These are phyloP conservation scores for Ascidia mentula DNA, from an alignment of 23 tunicate genomes.

Conservation along the genomic window DNA sequence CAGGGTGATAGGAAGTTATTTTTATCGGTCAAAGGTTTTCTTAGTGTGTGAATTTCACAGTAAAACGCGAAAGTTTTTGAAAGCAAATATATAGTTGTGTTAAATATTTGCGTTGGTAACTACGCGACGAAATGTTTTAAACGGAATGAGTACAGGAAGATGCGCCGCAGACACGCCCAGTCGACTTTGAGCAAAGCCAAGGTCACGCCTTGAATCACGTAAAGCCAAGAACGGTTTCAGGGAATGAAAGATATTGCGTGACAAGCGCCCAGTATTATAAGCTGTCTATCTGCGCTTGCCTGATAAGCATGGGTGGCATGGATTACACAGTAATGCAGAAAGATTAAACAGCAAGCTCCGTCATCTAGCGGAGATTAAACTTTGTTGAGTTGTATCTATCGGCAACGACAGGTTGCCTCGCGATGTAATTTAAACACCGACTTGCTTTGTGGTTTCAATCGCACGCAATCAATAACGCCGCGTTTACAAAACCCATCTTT, in stretches of 20 bases:
- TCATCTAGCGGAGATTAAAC: background rate
- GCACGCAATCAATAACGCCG: slow-evolving; percentile 9
- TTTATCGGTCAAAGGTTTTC: no score
- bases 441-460: background rate
- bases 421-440: background rate
- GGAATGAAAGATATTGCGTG: slow-evolving; percentile 7
- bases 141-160: background rate
- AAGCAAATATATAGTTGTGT: no score
- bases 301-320: slow-evolving; percentile 11
- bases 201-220: slow-evolving; percentile 6
- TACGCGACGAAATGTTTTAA: background rate
- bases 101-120: background rate
- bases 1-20: no score
- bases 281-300: background rate
- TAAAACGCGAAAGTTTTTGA: no score
- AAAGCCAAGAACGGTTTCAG: background rate
- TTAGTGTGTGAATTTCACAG: no score
- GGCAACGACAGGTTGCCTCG: background rate
- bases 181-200: background rate
- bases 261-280: background rate
- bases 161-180: background rate
- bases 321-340: background rate
- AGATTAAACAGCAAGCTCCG: slow-evolving; percentile 4
- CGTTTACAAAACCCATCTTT: no score
- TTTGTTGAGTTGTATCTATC: background rate